Evolutionary conservation across 2,113 vertebrate species (phyloP).

Genomic region (Edolisoma coerulescens): DNA sequence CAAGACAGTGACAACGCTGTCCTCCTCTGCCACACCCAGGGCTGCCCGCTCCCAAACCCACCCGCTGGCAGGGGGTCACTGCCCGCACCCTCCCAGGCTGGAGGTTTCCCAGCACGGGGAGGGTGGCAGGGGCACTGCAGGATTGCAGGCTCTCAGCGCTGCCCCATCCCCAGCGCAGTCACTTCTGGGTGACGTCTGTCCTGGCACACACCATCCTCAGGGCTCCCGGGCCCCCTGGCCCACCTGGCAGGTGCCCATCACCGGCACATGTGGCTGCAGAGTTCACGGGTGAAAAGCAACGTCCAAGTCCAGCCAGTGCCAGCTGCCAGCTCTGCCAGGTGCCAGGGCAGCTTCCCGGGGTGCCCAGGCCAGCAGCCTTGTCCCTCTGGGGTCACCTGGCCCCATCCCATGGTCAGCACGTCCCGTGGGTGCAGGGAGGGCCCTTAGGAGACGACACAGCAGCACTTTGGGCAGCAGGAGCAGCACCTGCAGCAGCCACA

Average conservation of each 20-base stretch:
- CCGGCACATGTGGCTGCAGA: neutral
- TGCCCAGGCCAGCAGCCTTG: neutral
- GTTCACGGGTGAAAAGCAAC: neutral
- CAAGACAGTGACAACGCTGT: fast-evolving
- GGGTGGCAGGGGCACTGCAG: neutral
- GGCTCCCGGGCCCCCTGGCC: fast-evolving
- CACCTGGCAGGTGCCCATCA: neutral
- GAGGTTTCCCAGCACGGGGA: neutral
- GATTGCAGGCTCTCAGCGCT: neutral
- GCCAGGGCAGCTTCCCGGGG: fast-evolving
- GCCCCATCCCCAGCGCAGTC: neutral
- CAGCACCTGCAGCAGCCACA: constrained; percentile 64
- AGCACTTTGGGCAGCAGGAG: constrained; percentile 59
- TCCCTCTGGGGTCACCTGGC: neutral
- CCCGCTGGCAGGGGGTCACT: fast-evolving
- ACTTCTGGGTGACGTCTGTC: neutral
- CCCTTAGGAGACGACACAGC: constrained; percentile 65
- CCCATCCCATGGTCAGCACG: neutral
- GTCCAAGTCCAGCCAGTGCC: neutral
- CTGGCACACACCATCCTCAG: neutral
- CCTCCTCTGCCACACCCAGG: fast-evolving
- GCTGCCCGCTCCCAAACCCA: neutral
- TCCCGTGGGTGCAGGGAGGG: fast-evolving
- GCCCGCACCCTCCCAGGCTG: neutral
- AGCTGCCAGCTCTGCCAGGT: neutral